Base-by-base conservation (phyloP, 1,140 invertebrate species). In the Trachymyrmex cornetzi region DNA sequence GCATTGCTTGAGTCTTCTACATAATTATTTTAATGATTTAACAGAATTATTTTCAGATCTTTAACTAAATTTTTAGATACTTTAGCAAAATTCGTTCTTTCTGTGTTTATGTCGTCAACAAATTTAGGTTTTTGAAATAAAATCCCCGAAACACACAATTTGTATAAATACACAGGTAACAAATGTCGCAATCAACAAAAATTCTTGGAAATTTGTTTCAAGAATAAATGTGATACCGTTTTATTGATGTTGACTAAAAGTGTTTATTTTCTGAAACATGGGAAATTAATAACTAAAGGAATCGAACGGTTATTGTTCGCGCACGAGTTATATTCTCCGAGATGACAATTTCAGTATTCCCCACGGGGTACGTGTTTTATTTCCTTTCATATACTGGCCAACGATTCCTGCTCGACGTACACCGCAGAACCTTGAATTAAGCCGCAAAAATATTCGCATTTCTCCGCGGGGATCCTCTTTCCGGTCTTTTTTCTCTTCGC, bases 301-400 rank as follows among this genome's bases (percentile, higher is more conserved):
- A 59, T 59, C 38, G 69, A 22, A 27, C 14, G 34, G 14, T 74
- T 75, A 55, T 75, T 84, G 63, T 84, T 84, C 38, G 71, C 38
- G 53, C 53, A 27, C n/a, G 53, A 53, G 22, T 74, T 84, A 84
- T 75, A 75, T 69, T 48, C 74, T 57, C n/a, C 14, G 19, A 74
- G 59, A 74, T 75, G 55, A 75, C 55, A 84, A 84, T 84, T 82
- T 74, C 61, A 34, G 53, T 82, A 61, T 74, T 84, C n/a, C 80
- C 30, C 24, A 16, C 19, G 12, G 16, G 16, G 14, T 48, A 9
- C 19, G 19, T 64, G 69, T 9, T 61, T 84, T 84, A 50, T 84
- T 84, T 74, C n/a, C 44, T 75, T 75, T 63, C 30, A 19, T 63
- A 19, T 63, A 75, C 22, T 3, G 80, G 19, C n/a, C 38, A 50